These are phyloP conservation scores for Strigamia maritima DNA, from an alignment of 2,888 invertebrate species.

Conservation along the genomic window DNA sequence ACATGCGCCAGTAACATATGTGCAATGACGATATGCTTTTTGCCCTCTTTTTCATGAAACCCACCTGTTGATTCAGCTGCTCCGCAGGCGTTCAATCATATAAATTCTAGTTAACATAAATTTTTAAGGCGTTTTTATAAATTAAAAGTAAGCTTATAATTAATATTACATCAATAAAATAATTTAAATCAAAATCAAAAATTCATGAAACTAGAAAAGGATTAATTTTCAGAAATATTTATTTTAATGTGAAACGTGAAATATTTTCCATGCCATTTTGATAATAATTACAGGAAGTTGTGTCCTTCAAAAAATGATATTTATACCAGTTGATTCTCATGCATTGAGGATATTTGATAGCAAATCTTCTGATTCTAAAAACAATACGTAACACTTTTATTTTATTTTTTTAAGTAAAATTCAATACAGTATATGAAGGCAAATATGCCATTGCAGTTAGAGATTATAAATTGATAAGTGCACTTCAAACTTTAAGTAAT, in stretches of 20 bases:
- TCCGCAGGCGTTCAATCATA: not conserved
- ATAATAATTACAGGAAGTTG: not conserved
- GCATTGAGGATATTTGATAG: too few species aligned
- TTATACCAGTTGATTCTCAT: too few species aligned
- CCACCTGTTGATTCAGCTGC: slow-evolving; percentile 23
- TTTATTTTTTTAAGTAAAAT: too few species aligned
- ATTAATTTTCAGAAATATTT: too few species aligned
- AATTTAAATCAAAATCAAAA: not conserved
- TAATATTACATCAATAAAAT: not conserved
- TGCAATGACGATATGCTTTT: not conserved
- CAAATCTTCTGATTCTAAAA: too few species aligned
- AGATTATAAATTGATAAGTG: not conserved
- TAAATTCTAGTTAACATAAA: not conserved
- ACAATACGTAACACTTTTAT: too few species aligned
- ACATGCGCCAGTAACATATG: not conserved
- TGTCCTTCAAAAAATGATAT: not conserved
- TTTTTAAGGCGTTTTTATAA: not conserved
- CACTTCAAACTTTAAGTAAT: not conserved
- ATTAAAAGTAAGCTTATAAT: not conserved
- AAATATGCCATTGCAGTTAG: not conserved
- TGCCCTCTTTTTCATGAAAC: not conserved
- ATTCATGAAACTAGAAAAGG: not conserved
- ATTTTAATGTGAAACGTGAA: too few species aligned
- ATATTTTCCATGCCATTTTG: not conserved
- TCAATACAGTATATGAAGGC: too few species aligned